phyloP scores from a whole-genome alignment of 2,888 invertebrate genomes.

The Temnothorax rugatulus region DNA sequence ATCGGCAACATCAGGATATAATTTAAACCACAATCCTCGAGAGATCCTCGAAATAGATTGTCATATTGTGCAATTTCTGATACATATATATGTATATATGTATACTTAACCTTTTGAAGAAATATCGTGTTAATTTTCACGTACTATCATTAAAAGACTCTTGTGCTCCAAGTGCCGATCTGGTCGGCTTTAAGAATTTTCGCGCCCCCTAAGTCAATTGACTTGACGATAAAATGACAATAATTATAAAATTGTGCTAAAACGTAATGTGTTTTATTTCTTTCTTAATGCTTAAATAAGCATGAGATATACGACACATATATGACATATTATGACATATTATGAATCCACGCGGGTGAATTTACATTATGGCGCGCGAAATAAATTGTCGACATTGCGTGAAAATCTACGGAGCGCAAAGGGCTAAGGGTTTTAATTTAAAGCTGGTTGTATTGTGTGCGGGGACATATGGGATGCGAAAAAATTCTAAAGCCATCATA shows the following conservation, averaged over 20 bases:
- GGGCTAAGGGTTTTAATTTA: background rate
- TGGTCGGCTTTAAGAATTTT: background rate
- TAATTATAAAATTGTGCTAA: background rate
- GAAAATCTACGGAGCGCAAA: background rate
- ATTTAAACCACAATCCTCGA: background rate
- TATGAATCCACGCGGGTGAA: background rate
- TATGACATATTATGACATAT: background rate
- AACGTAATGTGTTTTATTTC: background rate
- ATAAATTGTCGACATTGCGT: background rate
- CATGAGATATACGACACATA: background rate
- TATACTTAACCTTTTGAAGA: background rate
- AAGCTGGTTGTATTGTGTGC: background rate
- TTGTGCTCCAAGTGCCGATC: background rate
- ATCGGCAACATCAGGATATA: background rate
- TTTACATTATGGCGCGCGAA: background rate
- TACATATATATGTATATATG: too few relatives aligned
- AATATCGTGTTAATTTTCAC: conserved; percentile 7
- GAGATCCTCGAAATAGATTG: background rate
- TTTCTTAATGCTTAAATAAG: background rate
- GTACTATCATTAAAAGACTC: background rate
- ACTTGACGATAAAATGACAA: background rate
- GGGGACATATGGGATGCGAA: conserved; percentile 7
- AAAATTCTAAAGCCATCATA: conserved; percentile 34
- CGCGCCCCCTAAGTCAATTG: background rate
- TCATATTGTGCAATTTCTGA: too few relatives aligned